Percentiles rank a stretch among this genome's conserved stretches.
These are phyloP conservation scores for Pimephales promelas DNA, from an alignment of 2,113 vertebrate species.

Conservation along the genomic window DNA sequence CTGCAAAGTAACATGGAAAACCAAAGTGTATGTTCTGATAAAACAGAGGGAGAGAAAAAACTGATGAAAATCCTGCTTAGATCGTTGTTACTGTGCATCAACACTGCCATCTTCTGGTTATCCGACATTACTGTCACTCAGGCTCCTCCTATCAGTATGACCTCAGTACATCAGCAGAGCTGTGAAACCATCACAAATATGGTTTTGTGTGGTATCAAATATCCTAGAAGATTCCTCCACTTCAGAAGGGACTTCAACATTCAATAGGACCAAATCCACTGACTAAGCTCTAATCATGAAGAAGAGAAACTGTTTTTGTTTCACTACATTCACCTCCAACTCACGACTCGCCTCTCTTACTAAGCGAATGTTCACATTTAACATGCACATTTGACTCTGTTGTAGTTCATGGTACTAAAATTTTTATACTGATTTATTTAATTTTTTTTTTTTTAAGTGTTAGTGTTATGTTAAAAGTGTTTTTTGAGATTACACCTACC, in stretches of 20 bases:
- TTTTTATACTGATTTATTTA: slow-evolving; percentile 25
- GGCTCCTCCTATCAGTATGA: not conserved
- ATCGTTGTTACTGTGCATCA: slow-evolving; percentile 19
- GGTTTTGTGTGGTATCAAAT: not conserved
- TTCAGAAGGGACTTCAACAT: not conserved
- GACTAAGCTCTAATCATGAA: not conserved
- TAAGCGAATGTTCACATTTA: not conserved
- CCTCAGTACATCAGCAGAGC: slow-evolving; percentile 11
- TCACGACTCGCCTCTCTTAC: not conserved
- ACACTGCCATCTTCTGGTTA: slow-evolving; percentile 70
- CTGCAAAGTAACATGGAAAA: not conserved
- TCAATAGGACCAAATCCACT: slow-evolving; percentile 39
- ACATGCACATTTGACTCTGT: not conserved
- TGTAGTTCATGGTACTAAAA: slow-evolving; percentile 44
- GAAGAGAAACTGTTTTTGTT: not conserved
- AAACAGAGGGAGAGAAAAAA: not conserved
- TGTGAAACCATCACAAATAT: slow-evolving; percentile 3
- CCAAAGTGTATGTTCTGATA: slow-evolving; percentile 2
- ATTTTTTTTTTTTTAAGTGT: not conserved
- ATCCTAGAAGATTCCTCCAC: not conserved
- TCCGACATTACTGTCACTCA: slow-evolving; percentile 1
- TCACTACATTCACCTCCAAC: not conserved
- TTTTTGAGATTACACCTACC: slow-evolving; percentile 7
- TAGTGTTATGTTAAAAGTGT: slow-evolving; percentile 24
- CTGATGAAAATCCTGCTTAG: not conserved